Evolutionary conservation across 92 coral and sea anemone genomes (phyloP).

Genomic region (Chrysogorgia sp.): DNA sequence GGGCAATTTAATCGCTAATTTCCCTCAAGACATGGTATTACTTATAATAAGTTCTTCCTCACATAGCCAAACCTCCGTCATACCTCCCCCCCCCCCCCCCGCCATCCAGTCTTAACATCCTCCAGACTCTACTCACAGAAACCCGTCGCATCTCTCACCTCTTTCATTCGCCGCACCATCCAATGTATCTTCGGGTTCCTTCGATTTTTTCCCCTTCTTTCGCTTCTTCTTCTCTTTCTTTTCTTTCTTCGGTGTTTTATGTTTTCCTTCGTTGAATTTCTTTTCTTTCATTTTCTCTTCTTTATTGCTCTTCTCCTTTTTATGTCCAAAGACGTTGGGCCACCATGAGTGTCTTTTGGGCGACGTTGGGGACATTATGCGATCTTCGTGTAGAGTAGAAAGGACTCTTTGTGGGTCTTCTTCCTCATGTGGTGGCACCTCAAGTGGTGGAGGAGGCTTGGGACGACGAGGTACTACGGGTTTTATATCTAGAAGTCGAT

Average conservation of each 20-base stretch:
- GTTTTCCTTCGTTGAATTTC: conserved; percentile 28
- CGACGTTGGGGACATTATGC: conserved; percentile 36
- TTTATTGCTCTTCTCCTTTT: conserved; percentile 28
- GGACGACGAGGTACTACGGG: too few relatives aligned
- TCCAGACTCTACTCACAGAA: background rate
- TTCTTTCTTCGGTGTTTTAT: conserved; percentile 20
- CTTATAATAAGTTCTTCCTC: too few relatives aligned
- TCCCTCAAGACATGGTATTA: too few relatives aligned
- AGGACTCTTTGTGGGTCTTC: conserved; percentile 10
- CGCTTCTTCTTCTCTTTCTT: conserved; percentile 31
- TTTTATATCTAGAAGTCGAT: too few relatives aligned
- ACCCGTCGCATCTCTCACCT: conserved; percentile 7
- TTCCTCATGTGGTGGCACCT: background rate
- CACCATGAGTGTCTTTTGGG: conserved; percentile 8
- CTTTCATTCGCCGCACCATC: background rate
- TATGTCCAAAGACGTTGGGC: conserved; percentile 27
- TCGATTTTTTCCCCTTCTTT: conserved; percentile 27
- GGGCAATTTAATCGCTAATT: too few relatives aligned
- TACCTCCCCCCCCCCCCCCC: too few relatives aligned
- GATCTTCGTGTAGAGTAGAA: conserved; percentile 35
- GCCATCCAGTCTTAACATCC: conserved; percentile 12
- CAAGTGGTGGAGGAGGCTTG: background rate
- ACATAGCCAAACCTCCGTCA: too few relatives aligned
- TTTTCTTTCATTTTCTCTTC: conserved; percentile 25
- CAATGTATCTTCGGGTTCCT: background rate